phyloP scores from a whole-genome alignment of 2,113 vertebrate genomes.

The Eleginops maclovinus region DNA sequence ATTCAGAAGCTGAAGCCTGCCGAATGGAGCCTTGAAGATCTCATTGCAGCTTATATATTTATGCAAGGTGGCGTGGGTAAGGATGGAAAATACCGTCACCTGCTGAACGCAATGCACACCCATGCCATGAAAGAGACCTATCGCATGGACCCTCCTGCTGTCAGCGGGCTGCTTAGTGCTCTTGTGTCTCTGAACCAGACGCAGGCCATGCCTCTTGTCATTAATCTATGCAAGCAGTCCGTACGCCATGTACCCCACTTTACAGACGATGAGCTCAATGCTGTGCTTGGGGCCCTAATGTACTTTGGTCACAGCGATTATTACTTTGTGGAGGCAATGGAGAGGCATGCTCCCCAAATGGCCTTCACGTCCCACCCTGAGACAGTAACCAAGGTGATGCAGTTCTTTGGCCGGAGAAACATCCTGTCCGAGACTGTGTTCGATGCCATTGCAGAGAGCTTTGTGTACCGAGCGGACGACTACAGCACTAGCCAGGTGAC shows the following conservation, averaged over 20 bases:
- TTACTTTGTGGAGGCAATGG: slow-evolving; percentile 86
- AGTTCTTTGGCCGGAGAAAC: slow-evolving; percentile 85
- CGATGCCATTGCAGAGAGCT: slow-evolving; percentile 87
- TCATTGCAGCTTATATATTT: slow-evolving; percentile 84
- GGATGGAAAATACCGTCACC: slow-evolving; percentile 71
- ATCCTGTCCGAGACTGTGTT: slow-evolving; percentile 88
- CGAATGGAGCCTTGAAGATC: slow-evolving; percentile 81
- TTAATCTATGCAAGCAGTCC: slow-evolving; percentile 86
- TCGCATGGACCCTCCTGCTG: slow-evolving; percentile 76
- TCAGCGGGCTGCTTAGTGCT: slow-evolving; percentile 84
- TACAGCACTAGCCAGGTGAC: slow-evolving; percentile 87
- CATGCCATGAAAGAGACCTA: slow-evolving; percentile 69
- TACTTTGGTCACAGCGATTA: slow-evolving; percentile 87
- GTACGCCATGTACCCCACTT: slow-evolving; percentile 85
- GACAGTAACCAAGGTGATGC: slow-evolving; percentile 82
- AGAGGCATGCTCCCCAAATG: slow-evolving; percentile 75
- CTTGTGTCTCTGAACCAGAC: slow-evolving; percentile 86
- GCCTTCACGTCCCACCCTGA: slow-evolving; percentile 82
- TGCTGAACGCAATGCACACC: slow-evolving; percentile 86
- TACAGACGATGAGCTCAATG: slow-evolving; percentile 83
- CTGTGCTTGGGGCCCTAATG: slow-evolving; percentile 87
- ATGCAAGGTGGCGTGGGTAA: slow-evolving; percentile 75
- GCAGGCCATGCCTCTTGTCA: slow-evolving; percentile 83
- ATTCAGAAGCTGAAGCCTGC: slow-evolving; percentile 77
- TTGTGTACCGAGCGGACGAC: slow-evolving; percentile 86